Conservation (phyloP, 53 echinoderm and acorn worm species). For the Henricia sp. region DNA sequence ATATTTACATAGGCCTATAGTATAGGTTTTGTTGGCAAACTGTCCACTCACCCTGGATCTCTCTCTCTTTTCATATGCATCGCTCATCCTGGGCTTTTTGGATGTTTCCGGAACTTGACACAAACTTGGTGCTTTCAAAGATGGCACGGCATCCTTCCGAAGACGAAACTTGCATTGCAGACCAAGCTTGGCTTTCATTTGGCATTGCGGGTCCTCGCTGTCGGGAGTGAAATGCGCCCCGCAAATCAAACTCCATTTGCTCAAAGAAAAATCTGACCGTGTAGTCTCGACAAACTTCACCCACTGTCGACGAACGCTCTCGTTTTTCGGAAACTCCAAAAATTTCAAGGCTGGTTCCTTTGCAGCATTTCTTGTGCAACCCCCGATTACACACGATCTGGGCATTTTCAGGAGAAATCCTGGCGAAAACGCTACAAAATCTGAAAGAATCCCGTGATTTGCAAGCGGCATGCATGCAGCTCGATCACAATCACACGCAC, state of each 20-base stretch:
- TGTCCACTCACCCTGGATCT: too few species aligned
- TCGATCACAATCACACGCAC: too few species aligned
- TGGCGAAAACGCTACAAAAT: too few species aligned
- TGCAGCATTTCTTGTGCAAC: background rate
- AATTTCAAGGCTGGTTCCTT: background rate
- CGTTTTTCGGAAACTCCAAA: slow-evolving; percentile 6
- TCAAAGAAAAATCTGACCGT: background rate
- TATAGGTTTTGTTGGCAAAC: too few species aligned
- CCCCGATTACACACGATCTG: background rate
- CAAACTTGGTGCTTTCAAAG: background rate
- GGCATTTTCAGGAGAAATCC: too few species aligned
- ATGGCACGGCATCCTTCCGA: slow-evolving; percentile 12
- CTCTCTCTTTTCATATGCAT: too few species aligned
- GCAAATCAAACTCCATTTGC: slow-evolving; percentile 19
- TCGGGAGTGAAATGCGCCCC: slow-evolving; percentile 3
- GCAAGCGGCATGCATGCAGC: too few species aligned
- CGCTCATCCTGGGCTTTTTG: too few species aligned
- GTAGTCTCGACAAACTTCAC: slow-evolving; percentile 2
- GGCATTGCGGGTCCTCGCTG: background rate
- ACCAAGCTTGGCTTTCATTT: background rate
- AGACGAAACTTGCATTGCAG: background rate
- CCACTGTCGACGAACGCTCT: background rate
- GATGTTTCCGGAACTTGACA: too few species aligned
- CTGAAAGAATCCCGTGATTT: too few species aligned
- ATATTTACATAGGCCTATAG: too few species aligned